phyloP scores from a whole-genome alignment of 2,888 invertebrate species.

The Conistra vaccinii region DNA sequence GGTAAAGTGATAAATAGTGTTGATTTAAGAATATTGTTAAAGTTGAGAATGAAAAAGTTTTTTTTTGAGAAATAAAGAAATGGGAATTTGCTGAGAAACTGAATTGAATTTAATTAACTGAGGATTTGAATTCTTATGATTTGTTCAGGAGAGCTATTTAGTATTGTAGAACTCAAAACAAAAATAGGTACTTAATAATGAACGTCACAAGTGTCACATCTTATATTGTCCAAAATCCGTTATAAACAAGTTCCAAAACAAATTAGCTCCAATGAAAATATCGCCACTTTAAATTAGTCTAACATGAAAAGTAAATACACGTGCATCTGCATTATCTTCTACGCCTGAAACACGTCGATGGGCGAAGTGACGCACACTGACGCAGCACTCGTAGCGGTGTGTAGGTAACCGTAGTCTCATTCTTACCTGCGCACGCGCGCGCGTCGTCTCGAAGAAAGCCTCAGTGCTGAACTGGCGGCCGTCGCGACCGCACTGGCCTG shows the following conservation, averaged over 20 bases:
- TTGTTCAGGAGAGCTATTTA: neutral
- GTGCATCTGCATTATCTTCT: slow-evolving; percentile 25
- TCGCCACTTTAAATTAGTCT: slow-evolving; percentile 34
- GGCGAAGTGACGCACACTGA: slow-evolving; percentile 69
- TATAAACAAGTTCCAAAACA: neutral
- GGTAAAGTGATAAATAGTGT: neutral
- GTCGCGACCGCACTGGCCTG: slow-evolving; percentile 86
- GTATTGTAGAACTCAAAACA: neutral
- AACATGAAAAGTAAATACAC: slow-evolving; percentile 52
- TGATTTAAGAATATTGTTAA: neutral
- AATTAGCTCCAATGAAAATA: slow-evolving; percentile 22
- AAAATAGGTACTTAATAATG: no score
- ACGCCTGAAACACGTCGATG: slow-evolving; percentile 67
- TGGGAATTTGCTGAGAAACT: no score
- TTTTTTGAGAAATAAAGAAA: no score
- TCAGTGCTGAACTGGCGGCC: slow-evolving; percentile 89
- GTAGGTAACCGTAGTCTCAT: slow-evolving; percentile 82
- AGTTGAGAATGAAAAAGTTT: neutral
- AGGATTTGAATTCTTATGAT: neutral
- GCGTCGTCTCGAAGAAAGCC: slow-evolving; percentile 87
- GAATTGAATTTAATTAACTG: neutral
- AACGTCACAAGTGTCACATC: neutral
- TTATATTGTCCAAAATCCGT: neutral
- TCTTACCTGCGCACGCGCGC: slow-evolving; percentile 85
- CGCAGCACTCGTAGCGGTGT: slow-evolving; percentile 66